Conservation (phyloP, 1,140 invertebrate species). For the Ylistrum balloti region DNA sequence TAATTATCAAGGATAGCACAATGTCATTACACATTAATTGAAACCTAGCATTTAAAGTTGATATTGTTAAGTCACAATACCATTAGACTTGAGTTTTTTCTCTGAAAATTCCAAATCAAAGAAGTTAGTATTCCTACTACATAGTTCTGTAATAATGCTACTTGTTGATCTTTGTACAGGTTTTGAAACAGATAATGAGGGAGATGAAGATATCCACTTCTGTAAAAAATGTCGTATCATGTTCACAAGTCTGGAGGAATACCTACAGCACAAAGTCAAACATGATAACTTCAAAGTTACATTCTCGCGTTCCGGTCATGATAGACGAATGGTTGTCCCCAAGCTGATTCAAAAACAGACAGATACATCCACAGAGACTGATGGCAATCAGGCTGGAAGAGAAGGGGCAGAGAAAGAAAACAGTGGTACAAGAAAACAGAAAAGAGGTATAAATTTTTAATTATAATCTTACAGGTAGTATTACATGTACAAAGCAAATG, state of each 20-base stretch:
- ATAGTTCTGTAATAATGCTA: too few species aligned
- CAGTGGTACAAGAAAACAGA: conserved; percentile 46
- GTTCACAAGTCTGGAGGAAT: conserved; percentile 71
- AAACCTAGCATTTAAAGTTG: too few species aligned
- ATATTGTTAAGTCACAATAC: too few species aligned
- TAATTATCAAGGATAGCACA: too few species aligned
- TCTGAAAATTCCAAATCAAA: too few species aligned
- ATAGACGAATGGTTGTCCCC: conserved; percentile 67
- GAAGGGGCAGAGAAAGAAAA: conserved; percentile 51
- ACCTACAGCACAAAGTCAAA: conserved; percentile 75
- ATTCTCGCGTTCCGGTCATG: conserved; percentile 64
- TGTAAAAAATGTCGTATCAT: conserved; percentile 76
- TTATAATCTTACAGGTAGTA: too few species aligned
- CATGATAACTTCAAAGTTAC: conserved; percentile 75
- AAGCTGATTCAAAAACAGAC: conserved; percentile 68
- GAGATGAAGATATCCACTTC: conserved; percentile 73
- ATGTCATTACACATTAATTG: too few species aligned
- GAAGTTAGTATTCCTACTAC: too few species aligned
- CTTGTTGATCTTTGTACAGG: conserved; percentile 59
- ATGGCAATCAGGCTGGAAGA: neutral
- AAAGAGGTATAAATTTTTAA: too few species aligned
- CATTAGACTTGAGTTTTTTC: too few species aligned
- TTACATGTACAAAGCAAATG: too few species aligned
- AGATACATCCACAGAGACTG: neutral
- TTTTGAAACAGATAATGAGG: conserved; percentile 66